Percentiles rank a stretch among this genome's conserved stretches.
Conservation (phyloP, 2,113 vertebrate genomes). For the Hydrochoerus hydrochaeris region DNA sequence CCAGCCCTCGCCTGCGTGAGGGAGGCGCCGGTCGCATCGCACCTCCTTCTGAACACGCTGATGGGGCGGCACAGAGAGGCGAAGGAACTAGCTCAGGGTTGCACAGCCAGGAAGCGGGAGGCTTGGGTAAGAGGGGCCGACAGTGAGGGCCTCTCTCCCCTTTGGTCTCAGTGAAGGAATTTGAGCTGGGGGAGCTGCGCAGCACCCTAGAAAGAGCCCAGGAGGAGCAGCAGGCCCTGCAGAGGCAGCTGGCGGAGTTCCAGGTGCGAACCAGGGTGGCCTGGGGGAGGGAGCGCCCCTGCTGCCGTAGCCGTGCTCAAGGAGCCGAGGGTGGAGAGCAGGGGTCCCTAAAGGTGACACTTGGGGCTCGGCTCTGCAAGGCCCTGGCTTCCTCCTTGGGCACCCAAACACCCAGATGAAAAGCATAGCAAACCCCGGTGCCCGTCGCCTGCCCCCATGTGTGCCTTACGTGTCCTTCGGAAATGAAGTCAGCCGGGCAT, state of each 20-base stretch:
- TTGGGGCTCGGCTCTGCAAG: not conserved
- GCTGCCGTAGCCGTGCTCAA: not conserved
- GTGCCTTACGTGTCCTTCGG: not conserved
- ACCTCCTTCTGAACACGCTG: not conserved
- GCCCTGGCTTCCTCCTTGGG: not conserved
- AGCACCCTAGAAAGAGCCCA: slow-evolving; percentile 52
- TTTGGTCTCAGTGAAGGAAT: slow-evolving; percentile 54
- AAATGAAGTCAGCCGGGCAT: not conserved
- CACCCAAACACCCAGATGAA: not conserved
- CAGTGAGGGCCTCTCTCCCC: not conserved
- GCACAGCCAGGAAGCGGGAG: not conserved
- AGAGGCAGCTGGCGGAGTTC: slow-evolving; percentile 49
- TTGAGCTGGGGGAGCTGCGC: slow-evolving; percentile 68
- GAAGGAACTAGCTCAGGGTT: not conserved
- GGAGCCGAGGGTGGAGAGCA: not conserved
- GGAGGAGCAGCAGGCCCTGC: slow-evolving; percentile 61
- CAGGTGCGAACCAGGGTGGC: slow-evolving; percentile 38
- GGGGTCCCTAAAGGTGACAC: not conserved
- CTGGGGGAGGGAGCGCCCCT: accelerated
- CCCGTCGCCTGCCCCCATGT: not conserved
- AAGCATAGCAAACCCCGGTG: not conserved
- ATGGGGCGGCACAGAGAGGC: not conserved
- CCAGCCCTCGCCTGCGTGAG: not conserved
- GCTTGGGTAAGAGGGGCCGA: not conserved
- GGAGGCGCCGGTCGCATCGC: not conserved